Base-by-base conservation (phyloP, 1,140 invertebrate species). In the Cydia strobilella region DNA sequence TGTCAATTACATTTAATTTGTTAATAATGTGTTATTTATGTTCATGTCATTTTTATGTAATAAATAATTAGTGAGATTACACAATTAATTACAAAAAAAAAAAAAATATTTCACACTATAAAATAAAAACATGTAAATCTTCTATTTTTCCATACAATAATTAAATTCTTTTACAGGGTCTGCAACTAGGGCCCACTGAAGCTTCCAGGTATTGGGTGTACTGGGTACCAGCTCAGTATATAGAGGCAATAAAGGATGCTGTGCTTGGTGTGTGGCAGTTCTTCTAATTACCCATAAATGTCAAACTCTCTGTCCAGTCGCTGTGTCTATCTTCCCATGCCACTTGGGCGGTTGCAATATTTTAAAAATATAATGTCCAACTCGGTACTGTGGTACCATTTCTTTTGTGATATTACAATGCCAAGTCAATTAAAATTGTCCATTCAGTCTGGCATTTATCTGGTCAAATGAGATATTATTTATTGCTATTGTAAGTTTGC, bases 191-290 rank as follows among this genome's bases (percentile, higher is more conserved):
- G 27, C 95, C 97, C 13, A 98, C 97, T 9, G 97, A 98, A 93
- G 97, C 97, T 12, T 98, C 97, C 35, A 93, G 96, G 78, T 98
- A 98, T 93, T 99, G 97, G 97, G 95, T 99, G 69, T 98, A 99
- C 92, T 99, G 98, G 98, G 97, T 99, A 54, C 98, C 98, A 62
- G 97, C 97, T 31, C 96, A 97, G 86, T 99, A 98, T 90, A 95
- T 98, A 75, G 96, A 97, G 84, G 97, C 98, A 74, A 98, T 99
- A 83, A 98, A 98, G 94, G 97, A 98, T 85, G 96, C 97, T 72
- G 95, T 98, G 78, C 94, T 98, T 48, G 97, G 97, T 73, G 97
- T 97, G 84, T 98, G 97, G 97, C 96, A 97, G 87, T 96, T 96
- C 84, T 97, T 97, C 90, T 97, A 93, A 92, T 74, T 76, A 74